Conservation (phyloP, 1,140 invertebrate genomes). For the Camponotus pennsylvanicus region DNA sequence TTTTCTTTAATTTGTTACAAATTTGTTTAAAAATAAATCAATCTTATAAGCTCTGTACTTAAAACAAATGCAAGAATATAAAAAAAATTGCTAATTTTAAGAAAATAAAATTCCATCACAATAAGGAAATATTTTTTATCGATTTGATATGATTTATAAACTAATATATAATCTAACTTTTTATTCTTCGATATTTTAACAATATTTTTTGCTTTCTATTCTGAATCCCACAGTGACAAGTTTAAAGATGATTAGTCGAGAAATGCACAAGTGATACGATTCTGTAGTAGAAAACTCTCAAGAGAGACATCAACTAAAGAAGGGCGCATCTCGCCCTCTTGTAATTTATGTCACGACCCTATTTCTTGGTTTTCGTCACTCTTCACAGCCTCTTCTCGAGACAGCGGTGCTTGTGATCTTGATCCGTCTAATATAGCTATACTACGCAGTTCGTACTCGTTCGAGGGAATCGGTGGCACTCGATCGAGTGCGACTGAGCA, state of each 20-base stretch:
- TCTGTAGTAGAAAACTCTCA: neutral
- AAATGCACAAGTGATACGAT: neutral
- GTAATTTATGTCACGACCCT: neutral
- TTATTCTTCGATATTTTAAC: neutral
- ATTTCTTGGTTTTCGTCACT: no score
- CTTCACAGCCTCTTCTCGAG: neutral
- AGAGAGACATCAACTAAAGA: neutral
- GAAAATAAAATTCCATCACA: neutral
- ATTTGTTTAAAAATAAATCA: neutral
- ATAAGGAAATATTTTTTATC: neutral
- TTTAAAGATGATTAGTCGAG: constrained; percentile 1
- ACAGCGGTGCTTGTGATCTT: neutral
- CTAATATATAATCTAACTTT: neutral
- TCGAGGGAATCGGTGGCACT: neutral
- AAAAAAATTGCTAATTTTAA: neutral
- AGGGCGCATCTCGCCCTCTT: neutral
- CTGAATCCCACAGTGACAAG: neutral
- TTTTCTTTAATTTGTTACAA: neutral
- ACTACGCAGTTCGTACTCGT: constrained; percentile 27
- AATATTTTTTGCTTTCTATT: neutral
- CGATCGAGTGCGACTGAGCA: constrained; percentile 4
- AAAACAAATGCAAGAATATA: neutral
- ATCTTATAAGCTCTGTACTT: neutral
- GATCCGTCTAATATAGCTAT: neutral
- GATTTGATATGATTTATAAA: neutral